phyloP scores from a whole-genome alignment of 1,140 invertebrate species.

The Popillia japonica region DNA sequence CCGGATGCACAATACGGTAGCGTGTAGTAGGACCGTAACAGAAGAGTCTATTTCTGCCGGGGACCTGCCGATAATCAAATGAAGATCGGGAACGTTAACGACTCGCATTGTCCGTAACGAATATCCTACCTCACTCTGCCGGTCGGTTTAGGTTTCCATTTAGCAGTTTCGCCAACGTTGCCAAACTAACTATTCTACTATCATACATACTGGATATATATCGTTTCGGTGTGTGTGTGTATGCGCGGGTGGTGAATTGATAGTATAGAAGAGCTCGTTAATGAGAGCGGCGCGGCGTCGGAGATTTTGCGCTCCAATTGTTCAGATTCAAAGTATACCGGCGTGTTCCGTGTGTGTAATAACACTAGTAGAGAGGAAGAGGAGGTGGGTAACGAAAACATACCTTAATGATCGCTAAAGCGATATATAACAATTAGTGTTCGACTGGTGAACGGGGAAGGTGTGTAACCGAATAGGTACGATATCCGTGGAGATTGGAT shows the following conservation, averaged over 20 bases:
- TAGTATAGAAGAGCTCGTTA: background rate
- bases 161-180: background rate
- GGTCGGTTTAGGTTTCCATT: background rate
- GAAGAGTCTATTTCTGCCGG: constrained; percentile 39
- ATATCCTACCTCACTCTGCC: background rate
- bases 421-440: constrained; percentile 27
- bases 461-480: background rate
- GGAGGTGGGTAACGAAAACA: background rate
- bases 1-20: background rate
- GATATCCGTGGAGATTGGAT: background rate
- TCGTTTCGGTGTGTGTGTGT: too few relatives aligned
- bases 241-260: background rate
- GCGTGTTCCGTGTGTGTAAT: too few relatives aligned
- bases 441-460: background rate
- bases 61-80: constrained; percentile 47
- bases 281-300: background rate
- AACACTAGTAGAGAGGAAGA: background rate
- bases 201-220: too few relatives aligned
- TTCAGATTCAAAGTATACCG: background rate
- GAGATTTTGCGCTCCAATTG: background rate
- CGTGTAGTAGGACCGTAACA: constrained; percentile 11
- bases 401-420: constrained; percentile 9
- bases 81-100: constrained; percentile 44
- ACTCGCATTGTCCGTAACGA: constrained; percentile 40
- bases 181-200: background rate